Evolutionary conservation across 2,888 invertebrate species (phyloP), one percentile per base, ranked within the genome.

Genomic region (Xestia sexstrigata): DNA sequence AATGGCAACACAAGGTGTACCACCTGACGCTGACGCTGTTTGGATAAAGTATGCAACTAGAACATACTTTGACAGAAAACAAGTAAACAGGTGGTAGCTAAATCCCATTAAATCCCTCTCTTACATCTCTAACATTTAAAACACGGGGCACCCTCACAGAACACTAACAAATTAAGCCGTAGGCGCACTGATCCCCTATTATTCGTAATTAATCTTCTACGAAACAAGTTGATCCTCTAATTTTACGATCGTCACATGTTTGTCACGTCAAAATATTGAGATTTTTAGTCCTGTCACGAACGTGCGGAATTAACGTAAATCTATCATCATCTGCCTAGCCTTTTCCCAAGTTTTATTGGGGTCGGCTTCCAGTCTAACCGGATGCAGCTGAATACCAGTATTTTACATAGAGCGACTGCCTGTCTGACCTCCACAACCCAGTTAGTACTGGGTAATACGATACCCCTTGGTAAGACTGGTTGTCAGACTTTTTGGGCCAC

Each of bases 211-310:
- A 80, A 83, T 83, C 76, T 73, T 68, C 5, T 26, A 39, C 20
- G 11, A 23, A 83, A 63, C 76, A 76, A 68, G 67, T 71, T 80
- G 63, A 80, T 73, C 80, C 76, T 71, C n/a, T 70, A 55, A 68
- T 83, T 83, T 83, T 69, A 83, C 68, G 83, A 83, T 62, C 60
- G 60, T 83, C 80, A 76, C 52, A 39, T 76, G 83, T 83, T 82
- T 70, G 70, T 45, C 67, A 60, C 52, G 83, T 80, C 80, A 83
- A 80, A 79, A 82, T 75, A 63, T 79, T 74, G 65, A 76, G 70
- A 76, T 67, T 4, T 65, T 65, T 26, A 8, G 42, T 42, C 65
- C n/a, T 26, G 0, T 6, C n/a, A 65, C n/a, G 65, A 65, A 65
- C 65, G 8, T 0, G 7, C 65, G 42, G 42, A 42, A 23, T 58